Percentiles rank a stretch among this genome's conserved stretches.
These are phyloP conservation scores for Echinometra lucunter DNA, from an alignment of 53 echinoderm and acorn worm species.

Conservation along the genomic window DNA sequence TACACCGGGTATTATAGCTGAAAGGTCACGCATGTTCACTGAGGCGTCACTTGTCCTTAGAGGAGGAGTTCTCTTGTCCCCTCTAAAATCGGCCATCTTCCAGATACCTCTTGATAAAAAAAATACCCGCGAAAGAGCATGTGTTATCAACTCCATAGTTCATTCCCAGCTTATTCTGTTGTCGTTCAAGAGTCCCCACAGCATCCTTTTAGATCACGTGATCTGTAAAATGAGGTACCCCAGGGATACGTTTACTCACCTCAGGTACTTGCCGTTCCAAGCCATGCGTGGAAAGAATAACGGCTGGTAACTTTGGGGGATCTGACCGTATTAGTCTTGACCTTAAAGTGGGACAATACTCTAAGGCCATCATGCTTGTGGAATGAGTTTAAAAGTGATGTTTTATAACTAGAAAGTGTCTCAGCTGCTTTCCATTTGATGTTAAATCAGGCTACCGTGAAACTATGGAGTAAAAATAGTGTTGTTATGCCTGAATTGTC, in stretches of 20 bases:
- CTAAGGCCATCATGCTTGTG: not conserved
- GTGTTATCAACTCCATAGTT: not conserved
- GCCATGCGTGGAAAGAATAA: not conserved
- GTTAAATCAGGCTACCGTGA: too few relatives aligned
- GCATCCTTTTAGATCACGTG: not conserved
- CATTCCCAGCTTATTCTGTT: not conserved
- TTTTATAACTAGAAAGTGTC: too few relatives aligned
- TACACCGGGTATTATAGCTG: not conserved
- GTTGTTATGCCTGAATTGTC: too few relatives aligned
- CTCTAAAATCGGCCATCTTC: too few relatives aligned
- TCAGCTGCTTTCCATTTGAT: too few relatives aligned
- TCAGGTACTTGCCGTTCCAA: not conserved
- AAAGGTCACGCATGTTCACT: too few relatives aligned
- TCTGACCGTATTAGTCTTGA: slow-evolving; percentile 43
- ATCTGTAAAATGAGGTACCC: not conserved
- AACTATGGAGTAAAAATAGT: too few relatives aligned
- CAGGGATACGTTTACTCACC: slow-evolving; percentile 33
- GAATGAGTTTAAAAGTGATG: not conserved
- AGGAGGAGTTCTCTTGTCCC: not conserved
- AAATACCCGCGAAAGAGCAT: not conserved
- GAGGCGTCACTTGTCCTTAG: not conserved
- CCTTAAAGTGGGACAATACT: not conserved
- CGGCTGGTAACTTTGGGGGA: slow-evolving; percentile 1
- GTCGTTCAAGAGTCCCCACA: not conserved
- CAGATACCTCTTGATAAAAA: not conserved